A percentile compares a stretch with the other conserved stretches of the same genome.
Conservation (phyloP, 2,888 invertebrate genomes). For the Micoletzkya japonica region DNA sequence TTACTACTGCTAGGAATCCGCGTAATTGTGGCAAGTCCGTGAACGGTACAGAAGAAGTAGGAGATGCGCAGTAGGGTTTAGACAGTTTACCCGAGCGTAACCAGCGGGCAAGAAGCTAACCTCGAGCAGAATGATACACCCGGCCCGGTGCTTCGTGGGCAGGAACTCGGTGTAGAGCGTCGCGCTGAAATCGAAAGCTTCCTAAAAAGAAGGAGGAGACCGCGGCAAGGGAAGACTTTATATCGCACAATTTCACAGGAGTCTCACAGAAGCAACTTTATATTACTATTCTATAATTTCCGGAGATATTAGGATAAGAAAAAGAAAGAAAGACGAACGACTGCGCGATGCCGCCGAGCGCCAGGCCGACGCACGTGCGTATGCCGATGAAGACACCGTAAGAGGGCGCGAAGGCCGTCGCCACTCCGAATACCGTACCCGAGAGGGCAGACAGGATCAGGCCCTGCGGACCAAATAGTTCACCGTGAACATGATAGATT, state of each 20-base stretch:
- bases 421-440: conserved; percentile 85
- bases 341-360: conserved; percentile 92
- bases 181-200: conserved; percentile 72
- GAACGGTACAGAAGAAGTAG: background rate
- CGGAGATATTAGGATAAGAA: no score
- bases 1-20: no score
- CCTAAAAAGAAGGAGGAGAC: background rate
- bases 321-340: conserved; percentile 75
- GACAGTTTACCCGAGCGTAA: no score
- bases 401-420: conserved; percentile 86
- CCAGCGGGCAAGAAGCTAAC: background rate
- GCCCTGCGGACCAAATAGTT: conserved; percentile 72
- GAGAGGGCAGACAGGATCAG: conserved; percentile 85
- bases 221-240: no score
- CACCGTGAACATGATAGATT: background rate
- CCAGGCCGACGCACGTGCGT: conserved; percentile 80
- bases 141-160: conserved; percentile 86
- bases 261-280: no score
- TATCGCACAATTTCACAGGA: no score
- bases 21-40: no score
- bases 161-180: conserved; percentile 92
- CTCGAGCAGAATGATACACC: conserved; percentile 80
- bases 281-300: no score
- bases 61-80: no score
- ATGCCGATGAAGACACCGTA: conserved; percentile 86